Evolutionary conservation across 2,113 vertebrate genomes (phyloP), one percentile per base, ranked within the genome.

Genomic region (Neotoma lepida): DNA sequence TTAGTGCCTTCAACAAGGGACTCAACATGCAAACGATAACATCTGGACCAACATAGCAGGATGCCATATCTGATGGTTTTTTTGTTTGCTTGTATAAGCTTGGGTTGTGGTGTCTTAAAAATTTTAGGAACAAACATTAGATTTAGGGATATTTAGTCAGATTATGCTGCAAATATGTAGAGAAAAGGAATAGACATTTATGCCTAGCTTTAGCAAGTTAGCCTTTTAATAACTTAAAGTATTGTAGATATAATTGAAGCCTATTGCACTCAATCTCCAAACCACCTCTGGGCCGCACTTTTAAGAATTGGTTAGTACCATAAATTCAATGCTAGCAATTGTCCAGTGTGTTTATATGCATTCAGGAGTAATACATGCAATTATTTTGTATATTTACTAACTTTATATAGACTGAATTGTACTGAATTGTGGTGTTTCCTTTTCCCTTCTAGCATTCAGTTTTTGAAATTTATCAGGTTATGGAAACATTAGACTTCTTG

Each of bases 11-110:
- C 78, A 58, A 95, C 89, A 88, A 84, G 80, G 90, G 54, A 96
- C 77, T 70, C 73, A 94, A 85, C 39, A 74, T 3, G n/a, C 71
- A 97, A 97, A 78, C 51, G 90, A 89, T 89, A 95, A 94, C 94
- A 93, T 94, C 88, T 97, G 86, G 90, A 93, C 20, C 94, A 86
- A 94, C 20, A 90, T 13, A 86, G 80, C 70, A 93, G 24, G 68
- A 93, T 68, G 71, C 49, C 39, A 9, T 61, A 85, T 15, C 41
- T 82, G 80, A 88, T 41, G 56, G 51, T 56, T 90, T 39, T 10
- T 78, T 97, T 66, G 64, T 66, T n/a, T 71, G 68, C 22, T 71
- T 71, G 30, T 91, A 35, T 87, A 85, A 87, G 66, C 26, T 41
- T 86, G 28, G 28, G 54, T 44, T 85, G 39, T 41, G 64, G 88